Percentiles rank a stretch among this genome's conserved stretches.
Evolutionary conservation across 2,797 vertebrate species (phyloP).

Genomic region (Xenops minutus): DNA sequence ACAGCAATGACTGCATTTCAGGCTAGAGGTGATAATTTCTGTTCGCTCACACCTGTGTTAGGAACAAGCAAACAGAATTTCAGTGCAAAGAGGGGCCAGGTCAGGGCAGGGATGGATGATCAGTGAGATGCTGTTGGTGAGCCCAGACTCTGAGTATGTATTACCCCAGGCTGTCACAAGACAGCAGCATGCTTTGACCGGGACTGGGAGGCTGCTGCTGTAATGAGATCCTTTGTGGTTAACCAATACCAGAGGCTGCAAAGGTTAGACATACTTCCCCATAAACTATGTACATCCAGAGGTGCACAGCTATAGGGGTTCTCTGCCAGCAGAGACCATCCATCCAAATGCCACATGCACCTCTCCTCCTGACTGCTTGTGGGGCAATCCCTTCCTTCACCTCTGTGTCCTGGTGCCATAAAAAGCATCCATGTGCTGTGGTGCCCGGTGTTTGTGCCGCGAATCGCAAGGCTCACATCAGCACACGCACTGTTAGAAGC

Average conservation of each 20-base stretch:
- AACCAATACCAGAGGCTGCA: background rate
- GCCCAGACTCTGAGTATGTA: background rate
- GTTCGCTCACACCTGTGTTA: fast-evolving
- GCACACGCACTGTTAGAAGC: background rate
- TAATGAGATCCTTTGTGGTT: background rate
- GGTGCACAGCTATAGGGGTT: background rate
- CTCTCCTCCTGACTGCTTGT: background rate
- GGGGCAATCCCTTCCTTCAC: background rate
- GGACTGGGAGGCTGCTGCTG: background rate
- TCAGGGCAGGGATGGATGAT: background rate
- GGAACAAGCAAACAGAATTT: background rate
- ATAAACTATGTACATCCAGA: background rate
- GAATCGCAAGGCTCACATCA: background rate
- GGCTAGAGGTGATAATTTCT: background rate
- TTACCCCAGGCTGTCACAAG: background rate
- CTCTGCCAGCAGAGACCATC: background rate
- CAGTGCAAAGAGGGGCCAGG: background rate
- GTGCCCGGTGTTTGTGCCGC: background rate
- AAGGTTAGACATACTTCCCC: background rate
- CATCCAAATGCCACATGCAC: background rate
- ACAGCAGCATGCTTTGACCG: background rate
- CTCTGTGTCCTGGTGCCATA: background rate
- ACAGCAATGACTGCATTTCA: background rate
- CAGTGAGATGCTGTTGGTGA: background rate
- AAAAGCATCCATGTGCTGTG: background rate